A percentile compares a stretch with the other conserved stretches of the same genome.
Evolutionary conservation across 2,113 vertebrate genomes (phyloP).

Genomic region (Heterotis niloticus): DNA sequence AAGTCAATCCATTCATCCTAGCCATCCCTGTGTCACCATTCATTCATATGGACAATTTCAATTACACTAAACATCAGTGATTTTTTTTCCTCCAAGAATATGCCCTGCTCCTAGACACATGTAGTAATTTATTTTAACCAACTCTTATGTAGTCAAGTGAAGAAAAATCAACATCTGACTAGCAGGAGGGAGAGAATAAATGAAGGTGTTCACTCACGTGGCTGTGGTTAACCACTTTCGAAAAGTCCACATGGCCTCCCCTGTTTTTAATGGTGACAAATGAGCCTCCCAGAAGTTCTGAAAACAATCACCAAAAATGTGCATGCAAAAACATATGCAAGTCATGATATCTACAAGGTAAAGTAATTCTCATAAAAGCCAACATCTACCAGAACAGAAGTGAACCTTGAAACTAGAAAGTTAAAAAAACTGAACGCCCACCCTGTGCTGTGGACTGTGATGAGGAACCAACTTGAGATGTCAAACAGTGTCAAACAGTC

Average conservation of each 20-base stretch:
- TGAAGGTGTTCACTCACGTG: too few relatives aligned
- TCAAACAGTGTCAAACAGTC: too few relatives aligned
- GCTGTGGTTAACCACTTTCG: too few relatives aligned
- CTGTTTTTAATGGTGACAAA: not conserved
- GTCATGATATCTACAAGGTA: not conserved
- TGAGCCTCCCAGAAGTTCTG: not conserved
- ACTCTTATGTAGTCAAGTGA: too few relatives aligned
- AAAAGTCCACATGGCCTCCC: not conserved
- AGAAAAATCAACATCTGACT: too few relatives aligned
- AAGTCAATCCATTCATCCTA: not conserved
- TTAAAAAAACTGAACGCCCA: not conserved
- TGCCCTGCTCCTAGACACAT: too few relatives aligned
- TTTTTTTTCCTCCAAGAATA: too few relatives aligned
- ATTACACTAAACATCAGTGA: not conserved
- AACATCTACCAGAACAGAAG: not conserved
- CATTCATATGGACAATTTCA: conserved; percentile 3
- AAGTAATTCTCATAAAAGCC: not conserved
- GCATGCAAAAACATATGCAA: not conserved
- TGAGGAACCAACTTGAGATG: not conserved
- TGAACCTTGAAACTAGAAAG: not conserved
- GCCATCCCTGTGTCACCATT: not conserved
- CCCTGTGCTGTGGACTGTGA: not conserved
- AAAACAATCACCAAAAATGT: not conserved
- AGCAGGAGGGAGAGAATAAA: too few relatives aligned
- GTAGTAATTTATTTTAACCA: too few relatives aligned